phyloP scores from a whole-genome alignment of 2,888 invertebrate species.

The Oxycera nigricornis region DNA sequence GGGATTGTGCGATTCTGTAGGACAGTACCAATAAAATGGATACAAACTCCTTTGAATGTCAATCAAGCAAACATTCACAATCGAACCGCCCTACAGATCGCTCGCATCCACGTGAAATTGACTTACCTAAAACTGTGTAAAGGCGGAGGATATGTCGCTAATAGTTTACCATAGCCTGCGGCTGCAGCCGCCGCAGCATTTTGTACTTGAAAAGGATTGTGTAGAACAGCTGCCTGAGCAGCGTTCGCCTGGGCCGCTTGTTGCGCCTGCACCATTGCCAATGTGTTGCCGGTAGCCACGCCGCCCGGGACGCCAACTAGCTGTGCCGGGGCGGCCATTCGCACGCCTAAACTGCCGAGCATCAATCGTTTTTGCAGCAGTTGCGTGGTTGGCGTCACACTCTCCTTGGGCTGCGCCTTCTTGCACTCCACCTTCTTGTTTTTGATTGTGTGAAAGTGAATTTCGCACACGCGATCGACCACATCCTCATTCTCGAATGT shows the following conservation, averaged over 20 bases:
- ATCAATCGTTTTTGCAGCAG: slow-evolving; percentile 73
- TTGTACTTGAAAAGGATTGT: slow-evolving; percentile 64
- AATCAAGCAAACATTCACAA: background rate
- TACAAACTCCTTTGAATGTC: background rate
- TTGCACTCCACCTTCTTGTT: slow-evolving; percentile 92
- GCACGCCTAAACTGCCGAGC: slow-evolving; percentile 74
- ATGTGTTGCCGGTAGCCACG: slow-evolving; percentile 66
- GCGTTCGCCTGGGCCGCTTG: slow-evolving; percentile 59
- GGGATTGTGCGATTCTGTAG: too few species aligned
- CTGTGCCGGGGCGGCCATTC: slow-evolving; percentile 67
- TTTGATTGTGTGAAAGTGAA: slow-evolving; percentile 91
- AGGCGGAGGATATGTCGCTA: slow-evolving; percentile 68
- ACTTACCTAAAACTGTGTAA: slow-evolving; percentile 61
- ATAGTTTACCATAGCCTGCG: slow-evolving; percentile 71
- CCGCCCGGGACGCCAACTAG: slow-evolving; percentile 62
- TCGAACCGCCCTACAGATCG: background rate
- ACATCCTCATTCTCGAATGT: slow-evolving; percentile 92
- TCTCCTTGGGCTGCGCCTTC: slow-evolving; percentile 90
- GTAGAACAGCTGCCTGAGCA: slow-evolving; percentile 64
- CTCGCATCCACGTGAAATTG: background rate
- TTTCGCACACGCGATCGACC: slow-evolving; percentile 91
- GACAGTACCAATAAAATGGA: slow-evolving; percentile 7
- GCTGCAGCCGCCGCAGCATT: slow-evolving; percentile 67
- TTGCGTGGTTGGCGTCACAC: slow-evolving; percentile 77
- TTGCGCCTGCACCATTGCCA: slow-evolving; percentile 66